Evolutionary conservation across 2,888 invertebrate genomes (phyloP), one percentile per base, ranked within the genome.

Genomic region (Polydrusus pterygomalis): DNA sequence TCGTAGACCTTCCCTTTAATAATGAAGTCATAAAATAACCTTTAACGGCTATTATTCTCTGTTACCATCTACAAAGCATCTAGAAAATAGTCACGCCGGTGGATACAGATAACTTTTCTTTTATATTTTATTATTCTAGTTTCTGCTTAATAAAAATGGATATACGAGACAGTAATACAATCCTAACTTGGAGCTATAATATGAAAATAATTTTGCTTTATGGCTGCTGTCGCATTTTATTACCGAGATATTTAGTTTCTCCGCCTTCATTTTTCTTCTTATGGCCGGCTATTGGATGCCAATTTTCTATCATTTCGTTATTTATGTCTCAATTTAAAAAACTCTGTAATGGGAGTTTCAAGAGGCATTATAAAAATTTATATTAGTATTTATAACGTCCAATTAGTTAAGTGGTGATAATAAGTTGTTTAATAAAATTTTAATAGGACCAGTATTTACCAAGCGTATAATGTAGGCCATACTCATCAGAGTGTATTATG

Each of bases 141-240:
- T 40, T 43, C 43, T 18, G 58, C n/a, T 56, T 68, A 68, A 68
- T 68, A 68, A 68, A 68, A 68, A 38, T 5, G 56, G 56, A 68
- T 68, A 68, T 68, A 68, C 34, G 56, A 68, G 68, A 38, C 68
- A 68, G 68, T 68, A 68, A 68, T 56, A 56, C 54, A 56, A 73
- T 73, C 67, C 60, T 47, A 73, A 60, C 73, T 56, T 63, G 63
- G 45, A 56, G 49, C 62, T 60, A 38, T 54, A 69, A 70, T 63
- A 75, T 49, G 45, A 70, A 60, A 67, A 76, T 76, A 76, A 76
- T 72, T 76, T 76, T 72, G 68, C 30, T 76, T 76, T 76, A 76
- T 72, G 56, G 47, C 68, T 6, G 47, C 67, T 72, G 70, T 68
- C 67, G 63, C 45, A 72, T 71, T 76, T 75, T 76, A 74, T 74